These are phyloP conservation scores for Tautogolabrus adspersus DNA, from an alignment of 2,113 vertebrate species.

Conservation along the genomic window DNA sequence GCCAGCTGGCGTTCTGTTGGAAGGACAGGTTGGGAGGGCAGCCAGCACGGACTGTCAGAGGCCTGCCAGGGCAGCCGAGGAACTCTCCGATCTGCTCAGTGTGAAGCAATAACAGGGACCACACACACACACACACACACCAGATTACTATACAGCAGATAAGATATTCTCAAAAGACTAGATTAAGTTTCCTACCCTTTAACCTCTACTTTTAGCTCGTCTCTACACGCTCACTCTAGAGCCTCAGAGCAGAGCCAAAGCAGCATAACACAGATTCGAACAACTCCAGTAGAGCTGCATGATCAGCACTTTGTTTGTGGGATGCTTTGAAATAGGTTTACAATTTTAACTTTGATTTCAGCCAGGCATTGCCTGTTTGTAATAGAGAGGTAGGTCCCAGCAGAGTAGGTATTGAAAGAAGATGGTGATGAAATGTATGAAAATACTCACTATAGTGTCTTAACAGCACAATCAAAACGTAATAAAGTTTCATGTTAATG, in stretches of 20 bases:
- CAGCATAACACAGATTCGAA: too few species aligned
- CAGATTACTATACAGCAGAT: background rate
- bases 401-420: too few species aligned
- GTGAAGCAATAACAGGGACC: conserved; percentile 34
- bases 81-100: conserved; percentile 46
- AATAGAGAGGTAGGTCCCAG: too few species aligned
- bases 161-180: background rate
- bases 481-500: too few species aligned
- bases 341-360: too few species aligned
- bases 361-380: too few species aligned
- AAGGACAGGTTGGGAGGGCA: conserved; percentile 48
- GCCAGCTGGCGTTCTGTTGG: conserved; percentile 66
- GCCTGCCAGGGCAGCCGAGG: conserved; percentile 53
- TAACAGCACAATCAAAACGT: too few species aligned
- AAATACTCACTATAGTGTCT: too few species aligned
- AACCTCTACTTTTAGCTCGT: background rate
- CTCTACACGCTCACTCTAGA: background rate
- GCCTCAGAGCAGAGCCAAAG: background rate
- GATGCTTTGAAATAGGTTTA: too few species aligned
- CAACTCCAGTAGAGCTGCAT: too few species aligned
- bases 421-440: too few species aligned
- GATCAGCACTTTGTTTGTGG: too few species aligned
- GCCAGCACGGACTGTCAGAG: conserved; percentile 59
- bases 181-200: background rate
- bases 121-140: conserved; percentile 18